Evolutionary conservation across 1,140 invertebrate species (phyloP).

Genomic region (Ceratina calcarata): DNA sequence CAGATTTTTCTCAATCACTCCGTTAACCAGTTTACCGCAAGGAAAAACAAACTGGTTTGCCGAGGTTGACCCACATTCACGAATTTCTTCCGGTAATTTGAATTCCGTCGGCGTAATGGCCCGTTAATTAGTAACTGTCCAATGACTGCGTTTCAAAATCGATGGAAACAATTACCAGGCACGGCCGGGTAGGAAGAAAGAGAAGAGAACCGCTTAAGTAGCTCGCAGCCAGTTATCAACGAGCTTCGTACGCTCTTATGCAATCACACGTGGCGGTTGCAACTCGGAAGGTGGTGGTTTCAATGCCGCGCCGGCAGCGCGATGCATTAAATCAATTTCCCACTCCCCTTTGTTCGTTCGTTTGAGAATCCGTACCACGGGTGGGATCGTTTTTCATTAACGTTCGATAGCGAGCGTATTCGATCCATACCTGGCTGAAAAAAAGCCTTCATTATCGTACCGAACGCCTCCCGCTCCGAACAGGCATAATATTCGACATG

Average conservation of each 20-base stretch:
- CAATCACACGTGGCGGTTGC: constrained; percentile 27
- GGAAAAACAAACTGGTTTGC: background rate
- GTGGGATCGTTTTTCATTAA: constrained; percentile 46
- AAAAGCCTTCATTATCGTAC: constrained; percentile 22
- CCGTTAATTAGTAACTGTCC: constrained; percentile 28
- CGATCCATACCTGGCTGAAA: constrained; percentile 5
- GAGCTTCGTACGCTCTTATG: constrained; percentile 14
- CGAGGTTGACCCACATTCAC: background rate
- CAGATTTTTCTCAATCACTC: background rate
- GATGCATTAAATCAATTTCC: constrained; percentile 48
- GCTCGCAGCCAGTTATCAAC: constrained; percentile 29
- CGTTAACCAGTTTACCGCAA: background rate
- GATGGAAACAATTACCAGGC: constrained; percentile 12
- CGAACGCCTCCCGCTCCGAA: background rate
- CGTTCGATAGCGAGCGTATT: constrained; percentile 3
- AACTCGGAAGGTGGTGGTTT: constrained; percentile 2
- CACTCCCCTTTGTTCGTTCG: background rate
- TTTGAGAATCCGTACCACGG: constrained; percentile 1
- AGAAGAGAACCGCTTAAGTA: constrained; percentile 6
- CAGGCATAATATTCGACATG: background rate
- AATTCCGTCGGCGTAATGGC: background rate
- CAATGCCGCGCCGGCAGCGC: constrained; percentile 12
- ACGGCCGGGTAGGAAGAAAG: background rate
- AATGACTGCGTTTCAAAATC: background rate
- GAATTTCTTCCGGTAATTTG: background rate